Evolutionary conservation across 2,797 vertebrate species (phyloP), one percentile per base, ranked within the genome.

Genomic region (Eutrigla gurnardus): DNA sequence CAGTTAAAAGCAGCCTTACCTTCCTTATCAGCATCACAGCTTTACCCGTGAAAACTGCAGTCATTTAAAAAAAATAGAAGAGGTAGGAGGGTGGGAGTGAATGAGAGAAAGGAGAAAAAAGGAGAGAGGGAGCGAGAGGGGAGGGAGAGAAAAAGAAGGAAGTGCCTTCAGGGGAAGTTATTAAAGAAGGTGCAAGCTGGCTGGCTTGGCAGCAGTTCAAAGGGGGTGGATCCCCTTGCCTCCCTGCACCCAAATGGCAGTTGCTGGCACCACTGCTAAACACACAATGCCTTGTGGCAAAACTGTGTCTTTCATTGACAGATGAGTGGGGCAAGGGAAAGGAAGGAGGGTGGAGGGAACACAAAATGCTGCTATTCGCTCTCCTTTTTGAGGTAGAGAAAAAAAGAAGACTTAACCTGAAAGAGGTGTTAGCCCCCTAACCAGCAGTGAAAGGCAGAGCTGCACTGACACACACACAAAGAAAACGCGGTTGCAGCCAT

Each of bases 201-300:
- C 91, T 88, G 92, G 88, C 85, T 93, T 95, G 94, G 94, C 94
- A 93, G 93, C 89, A 91, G 93, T 94, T 95, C 94, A 95, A 94
- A 94, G 90, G 89, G 83, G 93, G 95, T 91, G 89, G 94, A 93
- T 91, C 90, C 91, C 89, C 77, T 83, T 91, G 88, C 90, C 92
- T 93, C 88, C 85, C 87, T 89, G 89, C 90, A 91, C 91, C 91
- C 92, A 92, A 94, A 93, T 92, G 93, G 93, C 94, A 94, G 94
- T 94, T 94, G 90, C 84, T 90, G 90, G 89, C 94, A 94, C 86
- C 80, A 87, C 86, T 83, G 90, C 92, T 94, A 95, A 95, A 94
- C 93, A 95, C 90, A 94, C 93, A 95, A 94, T 93, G 94, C 93
- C 93, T 95, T 67, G 84, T 94, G 94, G 95, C 92, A 91, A 94